Percentiles rank a stretch among this genome's conserved stretches.
phyloP scores from a whole-genome alignment of 2,113 vertebrate genomes.

The Gymnorhina tibicen region DNA sequence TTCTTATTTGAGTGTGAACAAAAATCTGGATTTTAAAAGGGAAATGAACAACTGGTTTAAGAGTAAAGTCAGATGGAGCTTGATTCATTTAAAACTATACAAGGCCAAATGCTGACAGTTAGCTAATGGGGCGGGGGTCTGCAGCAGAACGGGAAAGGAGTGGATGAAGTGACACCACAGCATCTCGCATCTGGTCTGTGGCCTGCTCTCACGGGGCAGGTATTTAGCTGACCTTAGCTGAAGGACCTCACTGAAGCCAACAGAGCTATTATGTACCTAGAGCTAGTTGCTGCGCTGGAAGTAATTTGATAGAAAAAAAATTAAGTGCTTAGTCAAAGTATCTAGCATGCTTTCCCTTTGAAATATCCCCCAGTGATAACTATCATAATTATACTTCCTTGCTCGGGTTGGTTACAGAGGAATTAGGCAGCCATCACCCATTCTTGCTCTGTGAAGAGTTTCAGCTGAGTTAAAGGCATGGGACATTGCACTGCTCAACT shows the following conservation, averaged over 20 bases:
- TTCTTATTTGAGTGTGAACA: constrained; percentile 43
- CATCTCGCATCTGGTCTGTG: background rate
- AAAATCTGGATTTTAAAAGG: constrained; percentile 32
- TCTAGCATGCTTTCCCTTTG: constrained; percentile 3
- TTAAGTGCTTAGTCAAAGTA: constrained; percentile 2
- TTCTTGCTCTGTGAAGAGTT: background rate
- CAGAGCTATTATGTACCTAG: background rate
- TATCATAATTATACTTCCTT: constrained; percentile 38
- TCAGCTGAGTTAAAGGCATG: background rate
- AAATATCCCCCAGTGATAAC: background rate
- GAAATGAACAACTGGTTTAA: background rate
- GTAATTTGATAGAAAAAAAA: constrained; percentile 14
- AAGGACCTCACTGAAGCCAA: background rate
- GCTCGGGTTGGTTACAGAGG: background rate
- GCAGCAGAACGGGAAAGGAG: background rate
- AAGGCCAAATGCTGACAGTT: background rate
- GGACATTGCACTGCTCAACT: background rate
- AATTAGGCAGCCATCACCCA: background rate
- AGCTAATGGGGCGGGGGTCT: background rate
- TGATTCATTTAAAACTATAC: background rate
- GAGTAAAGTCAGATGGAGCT: background rate
- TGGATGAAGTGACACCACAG: background rate
- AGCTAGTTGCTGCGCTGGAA: constrained; percentile 7
- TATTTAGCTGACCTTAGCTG: background rate
- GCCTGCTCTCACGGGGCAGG: background rate